A percentile compares a stretch with the other conserved stretches of the same genome.
phyloP scores from a whole-genome alignment of 2,113 vertebrate genomes.

The Arothron firmamentum region DNA sequence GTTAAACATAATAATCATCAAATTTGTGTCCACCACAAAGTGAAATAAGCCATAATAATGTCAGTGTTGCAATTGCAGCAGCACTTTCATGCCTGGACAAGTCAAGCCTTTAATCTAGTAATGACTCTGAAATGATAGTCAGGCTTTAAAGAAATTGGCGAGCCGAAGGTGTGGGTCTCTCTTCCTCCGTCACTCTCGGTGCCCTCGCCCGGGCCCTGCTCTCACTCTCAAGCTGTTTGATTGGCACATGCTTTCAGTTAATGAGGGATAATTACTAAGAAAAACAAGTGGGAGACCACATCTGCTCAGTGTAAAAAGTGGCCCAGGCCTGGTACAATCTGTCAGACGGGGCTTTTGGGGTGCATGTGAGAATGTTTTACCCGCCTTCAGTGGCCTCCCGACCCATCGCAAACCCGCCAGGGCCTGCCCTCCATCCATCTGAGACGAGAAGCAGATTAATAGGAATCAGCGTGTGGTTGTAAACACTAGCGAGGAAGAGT shows the following conservation, averaged over 20 bases:
- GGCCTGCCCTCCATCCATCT: slow-evolving; percentile 27
- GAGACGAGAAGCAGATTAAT: slow-evolving; percentile 93
- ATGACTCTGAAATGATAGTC: slow-evolving; percentile 68
- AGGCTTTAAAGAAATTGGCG: slow-evolving; percentile 46
- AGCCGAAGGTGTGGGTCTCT: slow-evolving; percentile 63
- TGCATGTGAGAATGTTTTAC: slow-evolving; percentile 58
- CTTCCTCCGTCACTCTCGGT: slow-evolving; percentile 28
- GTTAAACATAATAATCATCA: slow-evolving; percentile 64
- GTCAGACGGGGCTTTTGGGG: slow-evolving; percentile 77
- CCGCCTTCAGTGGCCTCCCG: slow-evolving; percentile 71
- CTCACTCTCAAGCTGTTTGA: slow-evolving; percentile 85
- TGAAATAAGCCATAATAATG: slow-evolving; percentile 60
- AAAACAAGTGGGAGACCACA: slow-evolving; percentile 88
- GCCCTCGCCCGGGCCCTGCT: slow-evolving; percentile 59
- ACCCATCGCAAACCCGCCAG: slow-evolving; percentile 55
- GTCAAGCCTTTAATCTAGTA: slow-evolving; percentile 68
- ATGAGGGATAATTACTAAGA: slow-evolving; percentile 97
- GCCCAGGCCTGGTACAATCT: slow-evolving; percentile 74
- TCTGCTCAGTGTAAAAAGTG: slow-evolving; percentile 89
- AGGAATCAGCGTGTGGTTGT: slow-evolving; percentile 86
- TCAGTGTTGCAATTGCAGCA: slow-evolving; percentile 44
- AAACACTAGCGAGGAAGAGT: slow-evolving; percentile 79
- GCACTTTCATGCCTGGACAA: slow-evolving; percentile 27
- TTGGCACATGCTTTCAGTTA: slow-evolving; percentile 97
- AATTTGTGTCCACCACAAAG: slow-evolving; percentile 65